Evolutionary conservation across 2,888 invertebrate genomes (phyloP).

Genomic region (Rhamphomyia laevipes): DNA sequence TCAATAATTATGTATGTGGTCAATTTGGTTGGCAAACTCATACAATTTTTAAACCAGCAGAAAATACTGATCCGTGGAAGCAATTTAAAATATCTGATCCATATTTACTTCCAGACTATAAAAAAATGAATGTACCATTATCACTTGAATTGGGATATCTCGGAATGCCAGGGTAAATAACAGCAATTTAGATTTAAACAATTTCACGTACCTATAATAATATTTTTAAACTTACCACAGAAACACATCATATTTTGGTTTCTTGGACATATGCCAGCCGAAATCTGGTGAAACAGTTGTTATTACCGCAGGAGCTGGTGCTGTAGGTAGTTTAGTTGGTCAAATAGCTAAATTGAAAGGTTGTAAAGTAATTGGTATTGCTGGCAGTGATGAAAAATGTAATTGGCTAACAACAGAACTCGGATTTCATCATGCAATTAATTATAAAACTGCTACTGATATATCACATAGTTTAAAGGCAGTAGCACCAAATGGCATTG

Average conservation of each 20-base stretch:
- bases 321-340: slow-evolving; percentile 65
- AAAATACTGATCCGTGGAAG: no score
- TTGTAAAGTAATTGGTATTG: slow-evolving; percentile 57
- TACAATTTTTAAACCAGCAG: slow-evolving; percentile 22
- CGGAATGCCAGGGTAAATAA: no score
- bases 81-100: no score
- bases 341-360: slow-evolving; percentile 66
- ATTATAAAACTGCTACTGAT: slow-evolving; percentile 50
- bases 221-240: no score
- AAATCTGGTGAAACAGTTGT: slow-evolving; percentile 61
- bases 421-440: slow-evolving; percentile 55
- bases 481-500: slow-evolving; percentile 56
- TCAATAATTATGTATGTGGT: slow-evolving; percentile 50
- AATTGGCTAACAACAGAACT: slow-evolving; percentile 51
- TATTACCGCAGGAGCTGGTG: slow-evolving; percentile 64
- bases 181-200: no score
- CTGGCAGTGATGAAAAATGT: slow-evolving; percentile 59
- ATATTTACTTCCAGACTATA: no score
- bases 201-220: neutral
- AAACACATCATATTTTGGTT: slow-evolving; percentile 63
- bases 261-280: slow-evolving; percentile 57
- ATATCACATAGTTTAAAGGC: slow-evolving; percentile 43
- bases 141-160: no score
- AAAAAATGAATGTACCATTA: no score
- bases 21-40: slow-evolving; percentile 56